Conservation (phyloP, 2,113 vertebrate genomes). For the Chionis minor region DNA sequence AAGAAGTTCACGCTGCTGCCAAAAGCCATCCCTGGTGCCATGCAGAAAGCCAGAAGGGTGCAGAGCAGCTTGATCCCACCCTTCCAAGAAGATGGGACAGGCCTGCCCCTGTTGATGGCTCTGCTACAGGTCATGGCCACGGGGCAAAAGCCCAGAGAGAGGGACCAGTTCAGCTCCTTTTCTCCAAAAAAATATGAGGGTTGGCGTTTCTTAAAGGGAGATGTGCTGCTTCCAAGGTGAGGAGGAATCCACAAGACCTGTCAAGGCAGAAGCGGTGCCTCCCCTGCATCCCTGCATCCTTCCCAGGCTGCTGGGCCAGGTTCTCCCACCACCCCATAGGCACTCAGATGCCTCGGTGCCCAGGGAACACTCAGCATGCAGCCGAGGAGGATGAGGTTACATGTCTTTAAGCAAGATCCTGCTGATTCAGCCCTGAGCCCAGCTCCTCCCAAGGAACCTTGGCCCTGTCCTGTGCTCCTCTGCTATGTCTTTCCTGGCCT, state of each 20-base stretch:
- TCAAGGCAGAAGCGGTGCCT: background rate
- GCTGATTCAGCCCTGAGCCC: background rate
- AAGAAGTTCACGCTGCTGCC: background rate
- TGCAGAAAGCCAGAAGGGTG: background rate
- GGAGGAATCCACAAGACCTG: background rate
- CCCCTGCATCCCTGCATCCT: background rate
- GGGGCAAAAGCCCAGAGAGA: background rate
- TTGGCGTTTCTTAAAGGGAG: background rate
- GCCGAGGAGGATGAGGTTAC: background rate
- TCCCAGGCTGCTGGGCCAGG: background rate
- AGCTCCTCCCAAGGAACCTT: slow-evolving; percentile 12
- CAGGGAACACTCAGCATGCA: background rate
- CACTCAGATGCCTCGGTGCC: background rate
- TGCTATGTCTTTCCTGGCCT: background rate
- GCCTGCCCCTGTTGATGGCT: background rate
- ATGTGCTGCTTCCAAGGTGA: background rate
- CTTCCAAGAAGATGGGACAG: background rate
- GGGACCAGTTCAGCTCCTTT: background rate
- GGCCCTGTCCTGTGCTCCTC: background rate
- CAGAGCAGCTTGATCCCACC: background rate
- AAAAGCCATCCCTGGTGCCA: background rate
- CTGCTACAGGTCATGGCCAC: background rate
- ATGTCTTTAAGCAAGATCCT: background rate
- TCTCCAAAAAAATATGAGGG: background rate
- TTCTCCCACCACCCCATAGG: background rate